These are phyloP conservation scores for Vimba vimba DNA, from an alignment of 2,113 vertebrate species.

Conservation along the genomic window DNA sequence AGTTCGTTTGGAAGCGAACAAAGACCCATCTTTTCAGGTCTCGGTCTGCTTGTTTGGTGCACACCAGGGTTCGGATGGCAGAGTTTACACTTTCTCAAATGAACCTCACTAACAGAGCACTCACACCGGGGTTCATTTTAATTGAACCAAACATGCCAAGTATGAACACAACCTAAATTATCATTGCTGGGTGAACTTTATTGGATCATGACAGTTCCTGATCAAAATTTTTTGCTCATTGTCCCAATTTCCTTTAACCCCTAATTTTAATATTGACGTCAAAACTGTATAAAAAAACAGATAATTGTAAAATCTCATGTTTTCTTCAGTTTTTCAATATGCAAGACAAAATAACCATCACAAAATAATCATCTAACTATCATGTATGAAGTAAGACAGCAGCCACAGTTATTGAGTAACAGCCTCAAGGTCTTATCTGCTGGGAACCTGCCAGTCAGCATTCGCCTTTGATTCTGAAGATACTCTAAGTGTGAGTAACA, in stretches of 20 bases:
- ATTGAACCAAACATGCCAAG: background rate
- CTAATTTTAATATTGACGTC: background rate
- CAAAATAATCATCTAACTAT: background rate
- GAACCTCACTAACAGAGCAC: too few species aligned
- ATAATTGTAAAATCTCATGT: background rate
- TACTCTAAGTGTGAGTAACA: constrained; percentile 1
- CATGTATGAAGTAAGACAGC: background rate
- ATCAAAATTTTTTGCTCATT: too few species aligned
- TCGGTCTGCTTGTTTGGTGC: too few species aligned
- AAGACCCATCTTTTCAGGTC: too few species aligned
- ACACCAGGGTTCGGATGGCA: too few species aligned
- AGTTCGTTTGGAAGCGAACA: too few species aligned
- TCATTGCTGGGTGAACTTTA: background rate
- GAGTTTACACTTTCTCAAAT: too few species aligned
- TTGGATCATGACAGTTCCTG: background rate
- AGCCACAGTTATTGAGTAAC: background rate
- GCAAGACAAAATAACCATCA: background rate
- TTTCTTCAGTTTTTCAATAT: background rate
- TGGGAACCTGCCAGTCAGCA: background rate
- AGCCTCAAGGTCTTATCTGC: constrained; percentile 22
- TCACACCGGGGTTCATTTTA: too few species aligned
- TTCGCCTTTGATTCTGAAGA: constrained; percentile 7
- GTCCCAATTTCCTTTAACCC: background rate
- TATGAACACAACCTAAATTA: background rate
- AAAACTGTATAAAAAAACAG: background rate